phyloP scores from a whole-genome alignment of 2,888 invertebrate species.

The Drosophila atripex region DNA sequence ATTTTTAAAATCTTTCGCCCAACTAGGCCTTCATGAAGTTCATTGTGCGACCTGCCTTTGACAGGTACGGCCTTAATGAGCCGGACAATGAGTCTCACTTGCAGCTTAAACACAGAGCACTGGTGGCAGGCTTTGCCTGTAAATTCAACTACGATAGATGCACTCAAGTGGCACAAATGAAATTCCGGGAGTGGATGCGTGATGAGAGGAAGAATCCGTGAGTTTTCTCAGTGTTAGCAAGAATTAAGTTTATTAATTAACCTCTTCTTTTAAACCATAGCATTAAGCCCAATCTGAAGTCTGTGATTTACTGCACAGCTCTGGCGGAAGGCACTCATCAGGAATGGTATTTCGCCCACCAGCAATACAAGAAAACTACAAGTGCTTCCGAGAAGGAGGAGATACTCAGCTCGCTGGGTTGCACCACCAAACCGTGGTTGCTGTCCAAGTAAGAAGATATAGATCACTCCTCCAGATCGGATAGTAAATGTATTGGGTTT shows the following conservation, averaged over 20 bases:
- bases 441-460: conserved; percentile 84
- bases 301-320: conserved; percentile 88
- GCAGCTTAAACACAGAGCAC: conserved; percentile 85
- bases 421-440: conserved; percentile 86
- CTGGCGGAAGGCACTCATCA: conserved; percentile 86
- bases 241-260: not conserved
- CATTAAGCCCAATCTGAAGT: conserved; percentile 87
- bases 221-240: conserved; percentile 50
- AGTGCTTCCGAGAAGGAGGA: conserved; percentile 87
- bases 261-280: conserved; percentile 73
- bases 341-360: conserved; percentile 89
- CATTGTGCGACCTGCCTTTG: conserved; percentile 83
- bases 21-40: conserved; percentile 83
- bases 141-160: conserved; percentile 85
- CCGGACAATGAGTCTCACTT: conserved; percentile 84
- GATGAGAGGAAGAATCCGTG: conserved; percentile 85
- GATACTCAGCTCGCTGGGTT: conserved; percentile 86
- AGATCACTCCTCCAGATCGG: not conserved
- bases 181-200: conserved; percentile 85
- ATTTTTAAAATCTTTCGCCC: not conserved
- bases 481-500: not conserved
- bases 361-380: conserved; percentile 82
- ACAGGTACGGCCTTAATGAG: conserved; percentile 85
- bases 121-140: conserved; percentile 86
- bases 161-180: conserved; percentile 84